phyloP scores from a whole-genome alignment of 2,888 invertebrate genomes.

The Melolontha melolontha region DNA sequence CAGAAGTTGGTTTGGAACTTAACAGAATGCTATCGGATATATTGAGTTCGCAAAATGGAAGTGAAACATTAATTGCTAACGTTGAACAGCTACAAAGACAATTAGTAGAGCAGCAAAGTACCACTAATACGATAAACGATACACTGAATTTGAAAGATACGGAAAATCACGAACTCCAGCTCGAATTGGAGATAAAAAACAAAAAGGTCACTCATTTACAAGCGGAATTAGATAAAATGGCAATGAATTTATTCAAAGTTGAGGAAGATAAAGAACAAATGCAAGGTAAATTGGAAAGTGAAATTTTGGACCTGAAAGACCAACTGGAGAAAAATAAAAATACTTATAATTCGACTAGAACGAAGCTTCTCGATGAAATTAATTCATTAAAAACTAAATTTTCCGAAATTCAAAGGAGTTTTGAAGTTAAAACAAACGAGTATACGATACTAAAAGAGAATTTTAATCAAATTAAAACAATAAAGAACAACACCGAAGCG shows the following conservation, averaged over 20 bases:
- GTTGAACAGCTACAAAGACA: constrained; percentile 76
- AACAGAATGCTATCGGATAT: constrained; percentile 77
- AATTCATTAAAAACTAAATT: constrained; percentile 61
- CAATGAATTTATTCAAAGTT: constrained; percentile 60
- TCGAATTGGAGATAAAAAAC: constrained; percentile 61
- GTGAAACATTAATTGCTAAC: constrained; percentile 73
- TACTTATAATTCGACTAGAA: constrained; percentile 61
- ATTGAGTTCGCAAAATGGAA: constrained; percentile 76
- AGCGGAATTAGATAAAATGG: constrained; percentile 61
- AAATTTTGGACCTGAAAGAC: constrained; percentile 53
- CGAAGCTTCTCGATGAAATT: constrained; percentile 67
- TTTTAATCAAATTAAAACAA: constrained; percentile 64
- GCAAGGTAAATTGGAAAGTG: constrained; percentile 62
- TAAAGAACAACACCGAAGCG: constrained; percentile 61
- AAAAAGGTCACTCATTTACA: constrained; percentile 62
- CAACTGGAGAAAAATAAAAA: constrained; percentile 57
- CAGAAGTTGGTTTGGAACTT: constrained; percentile 82
- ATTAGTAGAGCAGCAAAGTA: constrained; percentile 73
- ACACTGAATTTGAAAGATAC: constrained; percentile 68
- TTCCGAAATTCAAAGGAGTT: constrained; percentile 60
- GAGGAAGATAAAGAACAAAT: constrained; percentile 64
- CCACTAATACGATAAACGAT: constrained; percentile 68
- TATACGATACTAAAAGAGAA: constrained; percentile 67
- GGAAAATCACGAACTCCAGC: constrained; percentile 68
- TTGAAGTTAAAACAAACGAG: constrained; percentile 62